Conservation (phyloP, 2,113 vertebrate genomes). For the Sigmodon hispidus region DNA sequence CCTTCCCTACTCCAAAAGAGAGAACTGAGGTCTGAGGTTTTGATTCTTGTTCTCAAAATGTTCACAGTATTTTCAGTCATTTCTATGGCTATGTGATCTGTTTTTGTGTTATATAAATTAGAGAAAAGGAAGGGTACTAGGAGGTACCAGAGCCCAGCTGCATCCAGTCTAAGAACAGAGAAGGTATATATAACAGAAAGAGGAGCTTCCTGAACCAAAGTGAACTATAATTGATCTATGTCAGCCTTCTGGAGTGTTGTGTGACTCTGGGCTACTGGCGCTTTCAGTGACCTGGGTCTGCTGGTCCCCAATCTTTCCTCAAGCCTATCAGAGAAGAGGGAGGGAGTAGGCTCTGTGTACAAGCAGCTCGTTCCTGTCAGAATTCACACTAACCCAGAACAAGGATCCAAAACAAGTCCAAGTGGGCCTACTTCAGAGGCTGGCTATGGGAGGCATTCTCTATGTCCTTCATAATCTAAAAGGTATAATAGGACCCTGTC, state of each 20-base stretch:
- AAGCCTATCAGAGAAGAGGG: background rate
- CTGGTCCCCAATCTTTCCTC: background rate
- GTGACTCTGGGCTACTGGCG: background rate
- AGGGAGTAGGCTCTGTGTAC: accelerated
- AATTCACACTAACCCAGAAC: accelerated
- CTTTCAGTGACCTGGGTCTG: accelerated
- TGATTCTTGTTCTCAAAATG: background rate
- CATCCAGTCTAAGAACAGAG: background rate
- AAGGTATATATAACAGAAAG: background rate
- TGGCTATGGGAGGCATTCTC: accelerated
- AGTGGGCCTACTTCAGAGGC: background rate
- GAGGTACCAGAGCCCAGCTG: background rate
- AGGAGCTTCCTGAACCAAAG: accelerated
- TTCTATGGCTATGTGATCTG: background rate
- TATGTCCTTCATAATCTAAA: background rate
- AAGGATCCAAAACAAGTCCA: background rate
- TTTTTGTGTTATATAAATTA: background rate
- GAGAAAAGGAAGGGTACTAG: slow-evolving; percentile 40
- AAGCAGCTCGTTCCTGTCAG: accelerated
- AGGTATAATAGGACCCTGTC: accelerated
- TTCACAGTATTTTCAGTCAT: slow-evolving; percentile 49
- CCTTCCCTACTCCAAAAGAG: background rate
- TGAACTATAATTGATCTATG: background rate
- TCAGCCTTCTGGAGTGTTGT: background rate
- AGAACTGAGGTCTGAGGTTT: slow-evolving; percentile 17